phyloP scores from a whole-genome alignment of 2,797 vertebrate species.

The Aldrovandia affinis region DNA sequence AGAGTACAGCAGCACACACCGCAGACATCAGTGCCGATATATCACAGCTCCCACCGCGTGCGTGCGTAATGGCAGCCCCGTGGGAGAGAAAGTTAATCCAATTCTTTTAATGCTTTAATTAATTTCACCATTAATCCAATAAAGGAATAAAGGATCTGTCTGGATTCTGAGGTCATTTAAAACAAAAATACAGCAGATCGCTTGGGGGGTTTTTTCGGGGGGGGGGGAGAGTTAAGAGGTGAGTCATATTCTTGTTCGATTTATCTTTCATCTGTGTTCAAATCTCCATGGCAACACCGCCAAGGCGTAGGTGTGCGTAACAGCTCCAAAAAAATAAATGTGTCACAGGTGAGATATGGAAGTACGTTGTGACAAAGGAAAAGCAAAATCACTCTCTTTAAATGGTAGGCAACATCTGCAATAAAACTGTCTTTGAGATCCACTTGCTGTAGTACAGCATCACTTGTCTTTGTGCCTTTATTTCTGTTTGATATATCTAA shows the following conservation, averaged over 20 bases:
- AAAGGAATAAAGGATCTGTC: slow-evolving; percentile 19
- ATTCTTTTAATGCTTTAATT: slow-evolving; percentile 50
- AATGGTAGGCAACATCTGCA: background rate
- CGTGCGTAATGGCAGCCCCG: slow-evolving; percentile 34
- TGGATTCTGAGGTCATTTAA: background rate
- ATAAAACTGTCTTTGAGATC: background rate
- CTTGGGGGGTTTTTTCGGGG: background rate
- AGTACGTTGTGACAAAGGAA: too few relatives aligned
- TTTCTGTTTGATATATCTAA: too few relatives aligned
- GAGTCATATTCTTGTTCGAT: background rate
- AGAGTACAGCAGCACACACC: too few relatives aligned
- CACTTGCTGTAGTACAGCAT: background rate
- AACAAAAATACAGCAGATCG: background rate
- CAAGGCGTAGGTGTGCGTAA: too few relatives aligned
- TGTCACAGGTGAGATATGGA: background rate
- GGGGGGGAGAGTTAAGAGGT: too few relatives aligned
- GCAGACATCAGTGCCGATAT: too few relatives aligned
- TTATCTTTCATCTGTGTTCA: background rate
- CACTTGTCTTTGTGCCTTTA: background rate
- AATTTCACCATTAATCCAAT: slow-evolving; percentile 45
- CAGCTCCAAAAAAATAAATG: background rate
- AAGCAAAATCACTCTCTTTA: background rate
- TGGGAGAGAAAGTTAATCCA: slow-evolving; percentile 29
- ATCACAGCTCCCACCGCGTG: background rate
- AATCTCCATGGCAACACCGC: background rate